Base-by-base conservation (phyloP, 1,140 invertebrate species). In the Lordiphosa mommai region DNA sequence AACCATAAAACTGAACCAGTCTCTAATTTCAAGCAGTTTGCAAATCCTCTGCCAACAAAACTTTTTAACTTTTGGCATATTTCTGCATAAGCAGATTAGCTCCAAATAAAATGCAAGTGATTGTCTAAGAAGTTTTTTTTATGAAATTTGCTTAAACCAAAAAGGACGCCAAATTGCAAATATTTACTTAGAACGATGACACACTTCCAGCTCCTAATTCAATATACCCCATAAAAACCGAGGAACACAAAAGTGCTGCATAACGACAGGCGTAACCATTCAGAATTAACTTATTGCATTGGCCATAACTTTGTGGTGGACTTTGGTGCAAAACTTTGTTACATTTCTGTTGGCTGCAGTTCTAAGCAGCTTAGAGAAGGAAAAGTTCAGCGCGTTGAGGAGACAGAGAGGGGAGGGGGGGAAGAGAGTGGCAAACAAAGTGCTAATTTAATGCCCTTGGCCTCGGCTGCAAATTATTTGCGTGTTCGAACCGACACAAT, bases 281-380 rank as follows among this genome's bases (percentile, higher is more conserved):
- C 50, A 56, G 53, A 52, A 51, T 72, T 77, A 70, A 82, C 51
- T 79, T 79, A 69, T 82, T 47, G 20, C 27, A 27, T 23, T 6
- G 61, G 43, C 61, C 64, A 68, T 68, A 68, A 68, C 63, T 68
- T 68, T 68, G 64, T 38, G 64, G 63, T 68, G 55, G 63, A 68
- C 53, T 68, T 68, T 47, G 64, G 43, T 44, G 55, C 0, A 32
- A 61, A 79, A 79, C 53, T 80, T 79, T 80, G 47, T 57, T 79
- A 63, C 65, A 74, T n/a, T 40, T 34, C 13, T 36, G 13, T 6
- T 51, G 36, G 48, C 29, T 69, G 64, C 55, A 69, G 51, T 69
- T 50, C 60, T 61, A 70, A 70, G 56, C 36, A 56, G 60, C 56
- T 80, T 73, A 68, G 33, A 29, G 20, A 53, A 47, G 51, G 51